Percentiles rank a stretch among this genome's conserved stretches.
Conservation (phyloP, 2,113 vertebrate genomes). For the Rousettus leschenaultii region DNA sequence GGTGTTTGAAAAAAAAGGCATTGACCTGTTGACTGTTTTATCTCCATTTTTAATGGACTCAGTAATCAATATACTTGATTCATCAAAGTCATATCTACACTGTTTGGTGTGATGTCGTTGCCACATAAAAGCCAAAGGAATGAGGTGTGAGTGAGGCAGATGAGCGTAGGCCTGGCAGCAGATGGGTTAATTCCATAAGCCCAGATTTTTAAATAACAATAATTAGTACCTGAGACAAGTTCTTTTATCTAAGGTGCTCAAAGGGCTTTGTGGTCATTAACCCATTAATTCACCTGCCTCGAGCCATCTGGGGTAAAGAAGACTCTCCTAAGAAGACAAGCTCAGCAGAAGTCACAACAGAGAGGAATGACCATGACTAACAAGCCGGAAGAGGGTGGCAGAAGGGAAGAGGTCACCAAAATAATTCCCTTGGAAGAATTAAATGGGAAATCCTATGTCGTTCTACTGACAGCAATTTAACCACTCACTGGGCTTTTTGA, state of each 20-base stretch:
- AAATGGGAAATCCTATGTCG: background rate
- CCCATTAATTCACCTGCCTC: slow-evolving; percentile 49
- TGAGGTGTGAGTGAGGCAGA: slow-evolving; percentile 2
- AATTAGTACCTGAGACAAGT: slow-evolving; percentile 61
- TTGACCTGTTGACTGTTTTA: slow-evolving; percentile 35
- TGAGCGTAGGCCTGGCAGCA: background rate
- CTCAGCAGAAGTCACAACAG: background rate
- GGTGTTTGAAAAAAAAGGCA: background rate
- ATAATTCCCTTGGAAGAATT: background rate
- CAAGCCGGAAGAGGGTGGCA: too few species aligned
- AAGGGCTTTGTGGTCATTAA: slow-evolving; percentile 64
- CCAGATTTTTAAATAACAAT: slow-evolving; percentile 49
- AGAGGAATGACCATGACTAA: background rate
- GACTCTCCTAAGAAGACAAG: slow-evolving; percentile 17
- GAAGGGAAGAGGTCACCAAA: background rate
- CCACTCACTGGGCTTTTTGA: background rate
- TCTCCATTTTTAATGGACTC: slow-evolving; percentile 29
- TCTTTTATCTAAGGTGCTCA: slow-evolving; percentile 71
- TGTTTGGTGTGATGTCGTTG: background rate
- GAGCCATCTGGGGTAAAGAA: slow-evolving; percentile 1
- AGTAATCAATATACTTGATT: slow-evolving; percentile 14
- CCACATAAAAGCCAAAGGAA: slow-evolving; percentile 14
- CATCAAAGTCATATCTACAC: slow-evolving; percentile 44
- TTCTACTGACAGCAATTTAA: background rate
- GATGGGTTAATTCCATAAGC: background rate